Conservation (phyloP, 37 sponge, comb jelly and placozoan species). For the Sycon ciliatum region DNA sequence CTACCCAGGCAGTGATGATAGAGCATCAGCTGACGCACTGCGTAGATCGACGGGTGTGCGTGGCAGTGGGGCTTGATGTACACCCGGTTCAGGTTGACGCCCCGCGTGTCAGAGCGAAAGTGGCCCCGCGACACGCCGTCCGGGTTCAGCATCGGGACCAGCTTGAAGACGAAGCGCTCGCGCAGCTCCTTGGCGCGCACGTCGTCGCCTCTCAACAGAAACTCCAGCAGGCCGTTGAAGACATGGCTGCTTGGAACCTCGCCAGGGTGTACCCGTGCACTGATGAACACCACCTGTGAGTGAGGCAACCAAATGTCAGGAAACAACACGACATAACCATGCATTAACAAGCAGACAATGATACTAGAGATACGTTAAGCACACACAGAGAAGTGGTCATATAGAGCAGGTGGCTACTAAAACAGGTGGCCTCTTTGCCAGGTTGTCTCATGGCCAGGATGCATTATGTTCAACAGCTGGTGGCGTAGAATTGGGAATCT, state of each 20-base stretch:
- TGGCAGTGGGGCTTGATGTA: slow-evolving; percentile 67
- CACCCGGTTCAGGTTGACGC: slow-evolving; percentile 80
- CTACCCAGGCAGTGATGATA: slow-evolving; percentile 53
- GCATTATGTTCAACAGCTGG: no score
- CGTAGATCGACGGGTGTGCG: slow-evolving; percentile 83
- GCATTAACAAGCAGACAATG: background rate
- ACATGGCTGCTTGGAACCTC: slow-evolving; percentile 91
- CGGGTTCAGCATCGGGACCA: slow-evolving; percentile 92
- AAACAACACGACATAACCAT: background rate
- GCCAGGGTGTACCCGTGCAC: slow-evolving; percentile 89
- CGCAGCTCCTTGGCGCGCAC: slow-evolving; percentile 54
- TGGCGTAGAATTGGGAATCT: no score
- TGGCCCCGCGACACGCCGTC: slow-evolving; percentile 76
- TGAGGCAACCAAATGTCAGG: background rate
- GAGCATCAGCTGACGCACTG: slow-evolving; percentile 53
- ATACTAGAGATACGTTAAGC: background rate
- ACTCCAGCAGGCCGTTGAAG: slow-evolving; percentile 93
- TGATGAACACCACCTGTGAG: slow-evolving; percentile 72
- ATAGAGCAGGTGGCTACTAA: no score
- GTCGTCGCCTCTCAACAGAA: slow-evolving; percentile 72
- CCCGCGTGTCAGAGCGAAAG: slow-evolving; percentile 70
- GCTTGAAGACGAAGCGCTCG: slow-evolving; percentile 77
- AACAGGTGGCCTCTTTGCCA: no score
- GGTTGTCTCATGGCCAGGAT: no score
- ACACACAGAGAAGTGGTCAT: slow-evolving; percentile 15